Percentiles rank a stretch among this genome's conserved stretches.
Conservation (phyloP, 2,797 vertebrate species). For the Heteromormyrus szaboi region DNA sequence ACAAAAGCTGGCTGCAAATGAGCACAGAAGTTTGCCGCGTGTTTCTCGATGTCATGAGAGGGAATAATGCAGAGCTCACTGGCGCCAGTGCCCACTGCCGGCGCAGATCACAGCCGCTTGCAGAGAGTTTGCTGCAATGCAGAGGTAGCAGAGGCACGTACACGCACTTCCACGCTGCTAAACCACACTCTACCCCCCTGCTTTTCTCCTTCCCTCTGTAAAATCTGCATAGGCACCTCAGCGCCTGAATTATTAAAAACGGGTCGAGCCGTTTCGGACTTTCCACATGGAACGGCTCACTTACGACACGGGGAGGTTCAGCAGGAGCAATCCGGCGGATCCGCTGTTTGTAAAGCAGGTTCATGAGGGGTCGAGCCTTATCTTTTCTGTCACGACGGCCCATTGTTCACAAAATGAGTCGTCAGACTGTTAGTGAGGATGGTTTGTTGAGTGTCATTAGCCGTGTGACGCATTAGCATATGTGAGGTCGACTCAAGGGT, state of each 20-base stretch:
- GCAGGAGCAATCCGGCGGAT: too few relatives aligned
- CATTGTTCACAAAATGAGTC: not conserved
- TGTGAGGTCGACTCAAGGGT: not conserved
- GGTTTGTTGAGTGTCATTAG: not conserved
- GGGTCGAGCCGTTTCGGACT: constrained; percentile 19
- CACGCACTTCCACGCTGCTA: not conserved
- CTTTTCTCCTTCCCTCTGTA: constrained; percentile 7
- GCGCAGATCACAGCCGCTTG: constrained; percentile 23
- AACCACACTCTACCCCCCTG: constrained; percentile 20
- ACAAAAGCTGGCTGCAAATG: not conserved
- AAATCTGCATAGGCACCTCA: constrained; percentile 29
- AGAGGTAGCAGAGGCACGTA: constrained; percentile 35
- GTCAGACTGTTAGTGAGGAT: not conserved
- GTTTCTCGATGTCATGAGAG: not conserved
- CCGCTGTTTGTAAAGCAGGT: not conserved
- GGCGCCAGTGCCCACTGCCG: not conserved
- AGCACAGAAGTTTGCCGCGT: not conserved
- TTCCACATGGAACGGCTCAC: not conserved
- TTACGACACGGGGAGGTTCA: not conserved
- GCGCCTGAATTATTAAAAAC: constrained; percentile 37
- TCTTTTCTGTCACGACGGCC: not conserved
- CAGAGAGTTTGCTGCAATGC: constrained; percentile 50
- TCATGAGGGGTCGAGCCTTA: not conserved
- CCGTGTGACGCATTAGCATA: not conserved
- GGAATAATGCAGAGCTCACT: not conserved